These are phyloP conservation scores for Mus spretus DNA, from an alignment of 2,797 vertebrate species.

Conservation along the genomic window DNA sequence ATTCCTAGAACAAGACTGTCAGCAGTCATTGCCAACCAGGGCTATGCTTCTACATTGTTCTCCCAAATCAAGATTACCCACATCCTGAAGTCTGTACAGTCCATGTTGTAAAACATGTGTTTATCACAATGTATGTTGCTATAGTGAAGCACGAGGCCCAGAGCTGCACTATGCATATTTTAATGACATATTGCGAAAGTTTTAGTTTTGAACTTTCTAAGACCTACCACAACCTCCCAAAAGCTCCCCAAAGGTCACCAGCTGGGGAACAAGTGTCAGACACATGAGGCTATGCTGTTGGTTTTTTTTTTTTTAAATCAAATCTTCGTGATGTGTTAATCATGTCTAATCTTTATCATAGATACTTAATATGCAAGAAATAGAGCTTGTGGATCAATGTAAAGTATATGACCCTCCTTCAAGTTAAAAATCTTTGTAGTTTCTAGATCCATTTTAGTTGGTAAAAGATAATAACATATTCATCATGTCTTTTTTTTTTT, in stretches of 20 bases:
- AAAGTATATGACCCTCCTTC: slow-evolving; percentile 77
- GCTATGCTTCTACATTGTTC: background rate
- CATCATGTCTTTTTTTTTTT: slow-evolving; percentile 85
- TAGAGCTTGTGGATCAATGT: background rate
- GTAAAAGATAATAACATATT: slow-evolving; percentile 80
- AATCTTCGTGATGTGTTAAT: background rate
- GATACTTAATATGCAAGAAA: slow-evolving; percentile 53
- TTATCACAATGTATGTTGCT: background rate
- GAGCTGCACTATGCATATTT: background rate
- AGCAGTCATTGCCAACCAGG: background rate
- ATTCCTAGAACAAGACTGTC: background rate
- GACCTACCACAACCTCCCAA: background rate
- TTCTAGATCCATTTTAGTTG: slow-evolving; percentile 83
- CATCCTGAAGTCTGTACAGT: background rate
- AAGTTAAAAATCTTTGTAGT: slow-evolving; percentile 80
- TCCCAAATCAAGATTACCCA: background rate
- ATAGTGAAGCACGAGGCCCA: background rate
- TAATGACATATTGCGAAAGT: background rate
- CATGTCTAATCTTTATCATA: slow-evolving; percentile 51
- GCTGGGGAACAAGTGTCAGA: background rate
- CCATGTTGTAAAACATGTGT: slow-evolving; percentile 7
- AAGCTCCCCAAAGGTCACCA: background rate
- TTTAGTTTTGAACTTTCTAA: background rate
- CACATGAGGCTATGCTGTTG: background rate
- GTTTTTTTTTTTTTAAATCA: background rate